Conservation (phyloP, 2,113 vertebrate species). For the Aviceda subcristata region DNA sequence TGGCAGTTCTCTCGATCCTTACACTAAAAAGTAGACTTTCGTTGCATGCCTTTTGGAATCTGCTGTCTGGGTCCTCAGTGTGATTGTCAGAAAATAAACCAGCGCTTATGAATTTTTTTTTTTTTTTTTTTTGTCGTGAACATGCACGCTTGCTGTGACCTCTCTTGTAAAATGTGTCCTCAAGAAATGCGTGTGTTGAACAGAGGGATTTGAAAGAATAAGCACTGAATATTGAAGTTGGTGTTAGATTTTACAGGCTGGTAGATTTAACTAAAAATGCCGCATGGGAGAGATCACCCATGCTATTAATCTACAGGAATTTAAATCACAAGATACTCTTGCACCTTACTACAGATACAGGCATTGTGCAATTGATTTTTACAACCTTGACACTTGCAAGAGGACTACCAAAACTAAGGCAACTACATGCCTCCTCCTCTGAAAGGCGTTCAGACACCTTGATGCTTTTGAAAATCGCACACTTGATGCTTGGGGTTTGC, state of each 20-base stretch:
- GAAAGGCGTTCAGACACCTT: background rate
- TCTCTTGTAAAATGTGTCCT: background rate
- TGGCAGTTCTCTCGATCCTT: background rate
- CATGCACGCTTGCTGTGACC: background rate
- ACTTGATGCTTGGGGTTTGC: fast-evolving
- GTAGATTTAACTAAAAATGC: background rate
- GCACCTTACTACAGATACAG: background rate
- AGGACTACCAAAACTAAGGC: background rate
- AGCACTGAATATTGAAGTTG: background rate
- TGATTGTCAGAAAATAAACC: background rate
- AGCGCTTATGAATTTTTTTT: background rate
- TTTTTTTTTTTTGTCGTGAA: background rate
- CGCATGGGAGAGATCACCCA: fast-evolving
- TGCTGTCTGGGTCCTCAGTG: background rate
- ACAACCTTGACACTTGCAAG: background rate
- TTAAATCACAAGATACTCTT: background rate
- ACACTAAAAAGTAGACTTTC: background rate
- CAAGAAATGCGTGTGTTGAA: fast-evolving
- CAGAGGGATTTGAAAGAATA: background rate
- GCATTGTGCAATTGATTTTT: background rate
- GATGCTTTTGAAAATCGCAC: background rate
- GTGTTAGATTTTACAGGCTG: background rate
- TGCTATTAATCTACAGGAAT: background rate
- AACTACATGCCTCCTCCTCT: background rate
- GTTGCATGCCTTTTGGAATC: background rate